Conservation (phyloP, 2,888 invertebrate genomes). For the Drosophila ezoana region DNA sequence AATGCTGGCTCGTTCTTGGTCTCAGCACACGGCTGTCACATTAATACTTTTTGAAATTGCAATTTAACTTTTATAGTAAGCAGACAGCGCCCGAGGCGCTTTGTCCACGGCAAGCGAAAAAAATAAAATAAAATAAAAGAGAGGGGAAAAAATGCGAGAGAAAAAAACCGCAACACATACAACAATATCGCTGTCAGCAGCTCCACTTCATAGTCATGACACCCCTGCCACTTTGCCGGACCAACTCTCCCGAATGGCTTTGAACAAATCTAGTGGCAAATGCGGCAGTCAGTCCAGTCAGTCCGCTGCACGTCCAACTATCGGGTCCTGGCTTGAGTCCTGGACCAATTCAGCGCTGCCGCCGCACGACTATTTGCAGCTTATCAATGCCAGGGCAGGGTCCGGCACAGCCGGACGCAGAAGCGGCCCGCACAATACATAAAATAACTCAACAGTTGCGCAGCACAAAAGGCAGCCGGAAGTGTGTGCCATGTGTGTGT, state of each 20-base stretch:
- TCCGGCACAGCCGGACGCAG: conserved; percentile 20
- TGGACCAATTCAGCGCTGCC: conserved; percentile 11
- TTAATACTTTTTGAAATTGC: conserved; percentile 65
- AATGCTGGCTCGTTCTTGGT: conserved; percentile 2
- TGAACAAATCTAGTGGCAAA: conserved; percentile 62
- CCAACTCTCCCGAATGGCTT: conserved; percentile 23
- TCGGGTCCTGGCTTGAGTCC: neutral
- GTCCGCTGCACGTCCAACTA: neutral
- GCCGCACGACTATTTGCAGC: conserved; percentile 59
- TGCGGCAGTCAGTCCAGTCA: conserved; percentile 18
- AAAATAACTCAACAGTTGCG: conserved; percentile 68
- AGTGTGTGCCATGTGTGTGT: conserved; percentile 9
- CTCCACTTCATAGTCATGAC: conserved; percentile 1
- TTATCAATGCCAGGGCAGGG: conserved; percentile 56
- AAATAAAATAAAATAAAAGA: neutral
- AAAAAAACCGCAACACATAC: conserved; percentile 9
- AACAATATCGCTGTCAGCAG: conserved; percentile 9
- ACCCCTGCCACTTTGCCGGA: conserved; percentile 11
- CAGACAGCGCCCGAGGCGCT: conserved; percentile 42
- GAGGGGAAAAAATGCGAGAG: neutral
- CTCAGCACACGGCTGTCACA: conserved; percentile 59
- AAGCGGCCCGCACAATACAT: conserved; percentile 41
- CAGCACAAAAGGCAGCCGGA: conserved; percentile 44
- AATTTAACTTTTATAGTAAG: conserved; percentile 69
- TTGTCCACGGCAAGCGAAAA: conserved; percentile 6